Conservation (phyloP, 2,113 vertebrate species). For the Sander vitreus region DNA sequence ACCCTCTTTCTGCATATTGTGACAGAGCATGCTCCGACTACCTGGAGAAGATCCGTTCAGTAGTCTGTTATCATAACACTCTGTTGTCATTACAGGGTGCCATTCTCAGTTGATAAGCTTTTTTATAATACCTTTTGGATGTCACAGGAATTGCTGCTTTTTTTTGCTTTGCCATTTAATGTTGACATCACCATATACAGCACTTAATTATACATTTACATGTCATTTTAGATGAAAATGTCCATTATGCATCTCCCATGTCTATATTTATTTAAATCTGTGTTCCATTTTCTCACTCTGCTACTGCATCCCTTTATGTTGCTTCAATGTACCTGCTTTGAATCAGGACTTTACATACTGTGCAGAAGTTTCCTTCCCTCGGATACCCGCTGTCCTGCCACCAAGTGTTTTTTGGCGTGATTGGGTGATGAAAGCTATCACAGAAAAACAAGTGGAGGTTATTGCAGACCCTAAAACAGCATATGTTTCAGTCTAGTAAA, state of each 20-base stretch:
- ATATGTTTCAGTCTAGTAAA: constrained; percentile 11
- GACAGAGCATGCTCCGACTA: neutral
- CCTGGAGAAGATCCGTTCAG: neutral
- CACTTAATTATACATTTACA: constrained; percentile 10
- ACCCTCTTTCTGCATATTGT: neutral
- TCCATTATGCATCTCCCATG: constrained; percentile 42
- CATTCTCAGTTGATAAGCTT: neutral
- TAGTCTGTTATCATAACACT: neutral
- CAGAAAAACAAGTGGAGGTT: constrained; percentile 9
- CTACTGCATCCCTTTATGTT: constrained; percentile 41
- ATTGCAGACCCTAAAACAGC: neutral
- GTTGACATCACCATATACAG: neutral
- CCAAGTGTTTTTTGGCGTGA: neutral
- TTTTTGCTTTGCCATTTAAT: neutral
- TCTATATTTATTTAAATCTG: constrained; percentile 59
- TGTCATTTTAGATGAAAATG: constrained; percentile 56
- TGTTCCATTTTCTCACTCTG: constrained; percentile 12
- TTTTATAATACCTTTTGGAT: neutral
- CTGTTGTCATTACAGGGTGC: neutral
- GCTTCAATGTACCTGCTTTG: constrained; percentile 25
- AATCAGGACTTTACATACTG: neutral
- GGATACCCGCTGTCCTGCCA: neutral
- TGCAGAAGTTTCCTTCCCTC: neutral
- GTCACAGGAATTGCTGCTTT: neutral
- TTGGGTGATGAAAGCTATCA: constrained; percentile 31